Percentiles rank a stretch among this genome's conserved stretches.
Conservation (phyloP, 2,113 vertebrate species). For the Stomatorhinus ivindoensis region DNA sequence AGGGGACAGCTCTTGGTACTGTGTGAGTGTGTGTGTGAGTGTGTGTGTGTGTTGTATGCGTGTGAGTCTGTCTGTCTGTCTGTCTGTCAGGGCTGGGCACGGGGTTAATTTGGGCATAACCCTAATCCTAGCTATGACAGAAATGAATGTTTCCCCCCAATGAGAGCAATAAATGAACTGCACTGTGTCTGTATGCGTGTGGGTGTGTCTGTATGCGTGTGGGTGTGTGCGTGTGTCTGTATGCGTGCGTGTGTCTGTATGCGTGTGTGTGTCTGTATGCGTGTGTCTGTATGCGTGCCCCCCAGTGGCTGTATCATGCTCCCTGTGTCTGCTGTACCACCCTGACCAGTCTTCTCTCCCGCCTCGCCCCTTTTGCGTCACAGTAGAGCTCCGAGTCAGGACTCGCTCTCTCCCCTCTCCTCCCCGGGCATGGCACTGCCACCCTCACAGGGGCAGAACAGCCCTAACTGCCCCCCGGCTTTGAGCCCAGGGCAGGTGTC, state of each 20-base stretch:
- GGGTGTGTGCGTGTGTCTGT: too few relatives aligned
- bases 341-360: slow-evolving; percentile 19
- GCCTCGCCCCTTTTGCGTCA: slow-evolving; percentile 35
- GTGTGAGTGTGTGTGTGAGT: neutral
- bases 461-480: slow-evolving; percentile 66
- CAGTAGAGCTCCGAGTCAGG: slow-evolving; percentile 79
- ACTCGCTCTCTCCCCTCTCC: slow-evolving; percentile 72
- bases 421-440: slow-evolving; percentile 71
- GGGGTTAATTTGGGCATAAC: neutral
- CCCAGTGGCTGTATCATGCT: neutral
- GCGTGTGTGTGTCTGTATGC: neutral
- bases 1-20: neutral
- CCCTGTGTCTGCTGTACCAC: slow-evolving; percentile 7
- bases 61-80: neutral
- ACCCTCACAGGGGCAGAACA: slow-evolving; percentile 68
- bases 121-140: too few relatives aligned
- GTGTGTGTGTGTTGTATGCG: neutral
- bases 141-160: neutral
- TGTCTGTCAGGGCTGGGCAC: neutral
- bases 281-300: neutral
- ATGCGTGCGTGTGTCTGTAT: neutral
- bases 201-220: neutral
- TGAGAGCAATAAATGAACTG: neutral
- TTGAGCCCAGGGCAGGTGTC: slow-evolving; percentile 72
- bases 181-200: neutral